Evolutionary conservation across 2,888 invertebrate genomes (phyloP), one percentile per base, ranked within the genome.

Genomic region (Leptarthrus brevirostris): DNA sequence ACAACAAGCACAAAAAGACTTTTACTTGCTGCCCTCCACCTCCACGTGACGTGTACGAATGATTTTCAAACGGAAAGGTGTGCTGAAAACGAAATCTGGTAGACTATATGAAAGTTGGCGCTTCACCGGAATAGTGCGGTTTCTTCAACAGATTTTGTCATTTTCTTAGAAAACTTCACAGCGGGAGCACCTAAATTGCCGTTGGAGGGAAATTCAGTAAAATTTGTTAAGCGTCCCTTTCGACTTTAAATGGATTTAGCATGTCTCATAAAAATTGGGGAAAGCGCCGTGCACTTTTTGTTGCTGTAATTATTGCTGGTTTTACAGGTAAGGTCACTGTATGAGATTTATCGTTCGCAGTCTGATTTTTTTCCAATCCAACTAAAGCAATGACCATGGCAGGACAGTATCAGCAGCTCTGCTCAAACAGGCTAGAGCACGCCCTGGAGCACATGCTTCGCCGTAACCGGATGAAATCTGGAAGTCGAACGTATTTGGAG

Each of bases 341-440:
- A 30, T 30, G n/a, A n/a, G n/a, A 56, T 34, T 1, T 2, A 18
- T n/a, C 8, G 40, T 40, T 10, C n/a, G 6, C 2, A 40, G 3
- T 3, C 8, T n/a, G 18, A 36, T 24, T n/a, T 14, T 22, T 61
- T 44, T 12, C n/a, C 16, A 14, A 12, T 16, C 12, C n/a, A n/a
- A n/a, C 4, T 44, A 44, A 44, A 44, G 44, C 12, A 8, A 44
- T 14, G 3, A 5, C 14, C 10, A 12, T 20, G 6, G 16, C 12
- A n/a, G n/a, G n/a, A 30, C 26, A 53, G 0, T 40, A 66, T 36
- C 84, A 83, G 61, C 87, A 87, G 2, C 88, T 89, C 75, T 92
- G 92, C 78, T 90, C 90, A 0, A 87, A 89, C 16, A 87, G 90
- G 16, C 83, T 92, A 73, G 91, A 92, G 81, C 87, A 87, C 8